These are phyloP conservation scores for Ammodytes dubius DNA, from an alignment of 2,113 vertebrate genomes.

Conservation along the genomic window DNA sequence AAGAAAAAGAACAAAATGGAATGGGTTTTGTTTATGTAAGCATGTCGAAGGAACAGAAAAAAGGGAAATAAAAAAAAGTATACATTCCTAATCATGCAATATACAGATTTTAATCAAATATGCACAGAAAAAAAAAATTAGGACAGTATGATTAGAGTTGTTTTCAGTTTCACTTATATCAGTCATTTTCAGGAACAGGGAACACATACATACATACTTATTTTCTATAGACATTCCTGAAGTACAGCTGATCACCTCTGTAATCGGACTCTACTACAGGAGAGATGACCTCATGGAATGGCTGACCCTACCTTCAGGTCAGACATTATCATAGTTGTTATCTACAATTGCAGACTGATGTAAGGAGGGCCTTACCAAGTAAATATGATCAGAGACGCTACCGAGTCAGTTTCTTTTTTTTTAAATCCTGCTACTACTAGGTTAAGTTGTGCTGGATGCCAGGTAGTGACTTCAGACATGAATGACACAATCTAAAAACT, in stretches of 20 bases:
- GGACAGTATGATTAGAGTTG: slow-evolving; percentile 50
- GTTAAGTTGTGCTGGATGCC: slow-evolving; percentile 57
- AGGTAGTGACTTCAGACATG: slow-evolving; percentile 51
- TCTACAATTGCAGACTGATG: slow-evolving; percentile 66
- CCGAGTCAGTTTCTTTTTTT: slow-evolving; percentile 44
- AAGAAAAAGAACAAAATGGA: slow-evolving; percentile 67
- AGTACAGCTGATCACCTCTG: slow-evolving; percentile 63
- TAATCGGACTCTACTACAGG: slow-evolving; percentile 58
- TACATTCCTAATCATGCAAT: slow-evolving; percentile 85
- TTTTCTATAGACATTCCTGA: slow-evolving; percentile 65
- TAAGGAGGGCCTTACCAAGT: slow-evolving; percentile 47
- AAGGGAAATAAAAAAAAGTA: slow-evolving; percentile 64
- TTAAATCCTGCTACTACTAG: slow-evolving; percentile 63
- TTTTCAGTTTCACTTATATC: slow-evolving; percentile 42
- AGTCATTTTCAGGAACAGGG: slow-evolving; percentile 53
- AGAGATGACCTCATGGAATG: slow-evolving; percentile 62
- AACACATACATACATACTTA: slow-evolving; percentile 54
- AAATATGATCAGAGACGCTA: slow-evolving; percentile 56
- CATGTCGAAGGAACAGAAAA: slow-evolving; percentile 50
- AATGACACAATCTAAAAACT: slow-evolving; percentile 46
- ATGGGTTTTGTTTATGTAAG: slow-evolving; percentile 68
- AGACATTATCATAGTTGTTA: slow-evolving; percentile 59
- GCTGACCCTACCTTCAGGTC: slow-evolving; percentile 50
- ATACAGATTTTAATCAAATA: slow-evolving; percentile 78
- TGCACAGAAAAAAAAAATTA: slow-evolving; percentile 70